Conservation (phyloP, 2,113 vertebrate genomes). For the Boulengeromyrus knoepffleri region DNA sequence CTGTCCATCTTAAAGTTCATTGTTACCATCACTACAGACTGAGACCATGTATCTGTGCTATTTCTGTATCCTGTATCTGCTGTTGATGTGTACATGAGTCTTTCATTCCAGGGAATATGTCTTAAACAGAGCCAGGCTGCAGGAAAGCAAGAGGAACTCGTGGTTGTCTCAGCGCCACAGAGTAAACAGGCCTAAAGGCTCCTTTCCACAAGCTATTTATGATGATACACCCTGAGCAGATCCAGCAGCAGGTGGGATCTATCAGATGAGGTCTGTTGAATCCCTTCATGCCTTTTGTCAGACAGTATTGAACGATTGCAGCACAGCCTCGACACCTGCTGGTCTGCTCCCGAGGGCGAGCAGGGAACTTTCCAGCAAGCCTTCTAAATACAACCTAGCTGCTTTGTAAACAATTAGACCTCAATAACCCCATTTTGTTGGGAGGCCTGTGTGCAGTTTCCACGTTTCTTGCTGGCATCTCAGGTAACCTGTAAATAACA, state of each 20-base stretch:
- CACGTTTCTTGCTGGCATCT: neutral
- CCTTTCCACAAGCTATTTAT: slow-evolving; percentile 6
- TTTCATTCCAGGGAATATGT: neutral
- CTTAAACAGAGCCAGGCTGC: neutral
- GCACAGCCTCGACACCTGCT: neutral
- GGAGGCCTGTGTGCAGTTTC: neutral
- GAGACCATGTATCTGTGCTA: neutral
- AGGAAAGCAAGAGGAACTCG: neutral
- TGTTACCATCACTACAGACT: neutral
- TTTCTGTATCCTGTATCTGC: neutral
- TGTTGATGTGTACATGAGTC: neutral
- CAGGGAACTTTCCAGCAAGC: neutral
- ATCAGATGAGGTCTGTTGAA: neutral
- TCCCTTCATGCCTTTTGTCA: neutral
- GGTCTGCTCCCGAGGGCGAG: neutral
- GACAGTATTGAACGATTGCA: neutral
- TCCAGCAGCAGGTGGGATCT: neutral
- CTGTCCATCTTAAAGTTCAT: neutral
- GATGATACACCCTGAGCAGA: neutral
- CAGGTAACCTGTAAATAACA: neutral
- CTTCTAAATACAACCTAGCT: neutral
- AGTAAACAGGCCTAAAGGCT: neutral
- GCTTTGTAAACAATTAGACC: neutral
- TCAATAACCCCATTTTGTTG: neutral
- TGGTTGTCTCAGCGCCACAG: neutral